These are phyloP conservation scores for Sminthurinus aureus DNA, from an alignment of 2,888 invertebrate genomes.

Conservation along the genomic window DNA sequence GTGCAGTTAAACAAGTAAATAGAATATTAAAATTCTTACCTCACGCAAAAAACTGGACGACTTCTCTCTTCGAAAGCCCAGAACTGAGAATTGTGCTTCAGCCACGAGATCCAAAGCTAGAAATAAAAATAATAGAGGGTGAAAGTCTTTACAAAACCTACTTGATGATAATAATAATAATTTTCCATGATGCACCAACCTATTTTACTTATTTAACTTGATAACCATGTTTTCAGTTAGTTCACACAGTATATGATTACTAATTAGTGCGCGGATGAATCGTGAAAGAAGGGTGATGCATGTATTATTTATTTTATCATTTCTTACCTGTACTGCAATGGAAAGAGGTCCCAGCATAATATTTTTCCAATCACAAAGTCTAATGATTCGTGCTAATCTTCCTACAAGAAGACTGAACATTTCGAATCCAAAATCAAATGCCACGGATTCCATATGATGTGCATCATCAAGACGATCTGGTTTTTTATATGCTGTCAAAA, in stretches of 20 bases:
- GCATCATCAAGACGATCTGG: slow-evolving; percentile 32
- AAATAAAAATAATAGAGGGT: slow-evolving; percentile 2
- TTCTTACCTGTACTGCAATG: slow-evolving; percentile 44
- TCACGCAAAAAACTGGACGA: slow-evolving; percentile 35
- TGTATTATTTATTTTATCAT: no score
- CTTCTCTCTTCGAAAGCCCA: slow-evolving; percentile 24
- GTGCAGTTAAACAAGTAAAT: no score
- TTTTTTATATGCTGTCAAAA: not conserved
- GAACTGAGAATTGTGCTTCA: slow-evolving; percentile 29
- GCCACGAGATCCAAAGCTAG: slow-evolving; percentile 44
- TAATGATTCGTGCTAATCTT: slow-evolving; percentile 20
- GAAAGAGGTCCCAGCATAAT: slow-evolving; percentile 31
- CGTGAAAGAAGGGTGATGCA: no score
- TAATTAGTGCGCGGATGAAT: no score
- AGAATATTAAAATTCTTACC: slow-evolving; percentile 8
- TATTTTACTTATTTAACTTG: no score
- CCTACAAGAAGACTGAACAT: slow-evolving; percentile 43
- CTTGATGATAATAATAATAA: no score
- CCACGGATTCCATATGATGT: slow-evolving; percentile 38
- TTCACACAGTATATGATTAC: no score
- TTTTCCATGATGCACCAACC: no score
- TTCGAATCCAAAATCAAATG: slow-evolving; percentile 41
- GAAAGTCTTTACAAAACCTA: not conserved
- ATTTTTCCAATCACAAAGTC: slow-evolving; percentile 49
- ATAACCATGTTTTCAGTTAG: no score